Evolutionary conservation across 2,113 vertebrate genomes (phyloP).

Genomic region (Cynocephalus volans): DNA sequence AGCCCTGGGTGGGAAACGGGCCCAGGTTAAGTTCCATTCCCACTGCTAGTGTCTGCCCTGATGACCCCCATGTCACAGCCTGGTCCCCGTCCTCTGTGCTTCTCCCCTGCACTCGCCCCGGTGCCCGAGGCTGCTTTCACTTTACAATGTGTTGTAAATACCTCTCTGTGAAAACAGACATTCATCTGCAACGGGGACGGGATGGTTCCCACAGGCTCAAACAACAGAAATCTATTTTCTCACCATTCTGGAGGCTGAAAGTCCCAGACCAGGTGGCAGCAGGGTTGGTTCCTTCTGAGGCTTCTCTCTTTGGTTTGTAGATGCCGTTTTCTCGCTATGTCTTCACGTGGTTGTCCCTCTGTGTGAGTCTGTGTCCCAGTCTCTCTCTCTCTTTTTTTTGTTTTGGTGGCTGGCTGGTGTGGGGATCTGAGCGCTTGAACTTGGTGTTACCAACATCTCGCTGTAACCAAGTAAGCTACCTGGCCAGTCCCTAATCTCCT

Average conservation of each 20-base stretch:
- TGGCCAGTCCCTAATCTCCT: neutral
- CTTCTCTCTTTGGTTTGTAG: neutral
- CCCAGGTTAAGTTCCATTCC: too few relatives aligned
- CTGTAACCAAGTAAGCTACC: too few relatives aligned
- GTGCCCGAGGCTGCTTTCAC: fast-evolving
- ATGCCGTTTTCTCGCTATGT: neutral
- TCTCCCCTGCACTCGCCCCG: neutral
- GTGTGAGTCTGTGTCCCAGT: neutral
- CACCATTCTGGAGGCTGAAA: neutral
- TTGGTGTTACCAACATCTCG: too few relatives aligned
- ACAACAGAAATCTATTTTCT: neutral
- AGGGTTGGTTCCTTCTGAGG: neutral
- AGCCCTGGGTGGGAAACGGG: neutral
- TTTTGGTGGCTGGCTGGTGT: too few relatives aligned
- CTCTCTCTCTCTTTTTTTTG: neutral
- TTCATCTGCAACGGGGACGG: neutral
- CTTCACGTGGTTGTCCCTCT: neutral
- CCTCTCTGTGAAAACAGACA: neutral
- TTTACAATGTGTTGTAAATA: neutral
- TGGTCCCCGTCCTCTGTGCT: neutral
- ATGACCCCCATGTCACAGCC: too few relatives aligned
- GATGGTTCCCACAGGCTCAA: too few relatives aligned
- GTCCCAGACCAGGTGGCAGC: neutral
- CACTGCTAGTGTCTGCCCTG: neutral
- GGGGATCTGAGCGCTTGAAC: neutral